A percentile compares a stretch with the other conserved stretches of the same genome.
Conservation (phyloP, 2,113 vertebrate species). For the Plotosus lineatus region DNA sequence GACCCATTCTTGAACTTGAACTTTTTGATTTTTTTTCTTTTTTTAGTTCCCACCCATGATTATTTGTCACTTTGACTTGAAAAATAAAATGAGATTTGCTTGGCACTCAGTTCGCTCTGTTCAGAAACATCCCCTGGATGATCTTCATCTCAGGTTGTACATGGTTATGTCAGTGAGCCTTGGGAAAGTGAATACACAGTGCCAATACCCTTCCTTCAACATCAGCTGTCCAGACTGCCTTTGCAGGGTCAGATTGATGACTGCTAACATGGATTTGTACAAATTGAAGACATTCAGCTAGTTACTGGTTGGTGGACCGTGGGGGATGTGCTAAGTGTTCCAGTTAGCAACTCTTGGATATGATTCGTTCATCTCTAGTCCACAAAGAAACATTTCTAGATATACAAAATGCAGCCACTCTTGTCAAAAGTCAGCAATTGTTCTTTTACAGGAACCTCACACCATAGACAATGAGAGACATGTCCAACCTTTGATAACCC, state of each 20-base stretch:
- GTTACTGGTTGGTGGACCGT: neutral
- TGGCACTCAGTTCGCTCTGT: neutral
- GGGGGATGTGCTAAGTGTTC: too few relatives aligned
- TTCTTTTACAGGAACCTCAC: too few relatives aligned
- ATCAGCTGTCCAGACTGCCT: neutral
- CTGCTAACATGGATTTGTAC: neutral
- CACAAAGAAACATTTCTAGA: neutral
- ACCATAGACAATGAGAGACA: too few relatives aligned
- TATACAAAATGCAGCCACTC: too few relatives aligned
- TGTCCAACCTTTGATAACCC: too few relatives aligned
- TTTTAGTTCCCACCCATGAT: neutral
- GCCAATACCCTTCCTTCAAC: neutral
- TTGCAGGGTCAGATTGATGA: neutral
- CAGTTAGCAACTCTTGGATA: neutral
- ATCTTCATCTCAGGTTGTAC: neutral
- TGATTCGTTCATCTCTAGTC: neutral
- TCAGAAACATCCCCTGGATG: neutral
- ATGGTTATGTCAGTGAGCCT: neutral
- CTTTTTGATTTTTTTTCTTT: neutral
- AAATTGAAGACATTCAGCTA: neutral
- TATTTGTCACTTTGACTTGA: neutral
- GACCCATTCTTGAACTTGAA: neutral
- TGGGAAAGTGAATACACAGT: neutral
- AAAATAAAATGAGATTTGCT: neutral
- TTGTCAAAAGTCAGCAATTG: too few relatives aligned